Conservation (phyloP, 2,797 vertebrate species). For the Choloepus didactylus region DNA sequence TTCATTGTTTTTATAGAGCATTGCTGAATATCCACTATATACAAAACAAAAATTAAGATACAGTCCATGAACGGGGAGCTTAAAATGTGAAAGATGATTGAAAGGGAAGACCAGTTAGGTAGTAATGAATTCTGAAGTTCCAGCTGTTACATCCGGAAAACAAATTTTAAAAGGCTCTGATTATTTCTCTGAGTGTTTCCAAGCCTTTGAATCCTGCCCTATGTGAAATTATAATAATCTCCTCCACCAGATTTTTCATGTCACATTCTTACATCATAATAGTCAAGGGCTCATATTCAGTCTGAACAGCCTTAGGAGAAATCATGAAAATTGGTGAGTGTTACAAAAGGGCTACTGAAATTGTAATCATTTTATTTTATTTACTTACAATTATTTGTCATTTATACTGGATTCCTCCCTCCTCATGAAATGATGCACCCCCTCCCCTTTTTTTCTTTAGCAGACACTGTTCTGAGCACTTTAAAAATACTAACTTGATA, state of each 20-base stretch:
- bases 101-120: constrained; percentile 10
- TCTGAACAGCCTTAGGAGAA: not conserved
- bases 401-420: not conserved
- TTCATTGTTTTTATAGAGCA: not conserved
- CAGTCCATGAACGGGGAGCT: constrained; percentile 33
- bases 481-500: not conserved
- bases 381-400: constrained; percentile 43
- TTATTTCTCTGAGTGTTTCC: constrained; percentile 58
- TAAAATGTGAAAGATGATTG: constrained; percentile 41
- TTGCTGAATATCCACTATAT: not conserved
- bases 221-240: constrained; percentile 51
- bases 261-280: not conserved
- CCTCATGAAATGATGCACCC: not conserved
- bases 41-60: constrained; percentile 51
- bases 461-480: not conserved
- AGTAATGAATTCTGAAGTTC: constrained; percentile 9
- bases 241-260: constrained; percentile 25
- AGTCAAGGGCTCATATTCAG: not conserved
- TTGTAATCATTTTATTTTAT: not conserved
- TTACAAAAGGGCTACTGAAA: not conserved
- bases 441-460: not conserved
- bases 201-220: constrained; percentile 57
- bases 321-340: not conserved
- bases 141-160: constrained; percentile 44
- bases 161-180: constrained; percentile 62